Conservation (phyloP, 2,113 vertebrate species). For the Talpa occidentalis region DNA sequence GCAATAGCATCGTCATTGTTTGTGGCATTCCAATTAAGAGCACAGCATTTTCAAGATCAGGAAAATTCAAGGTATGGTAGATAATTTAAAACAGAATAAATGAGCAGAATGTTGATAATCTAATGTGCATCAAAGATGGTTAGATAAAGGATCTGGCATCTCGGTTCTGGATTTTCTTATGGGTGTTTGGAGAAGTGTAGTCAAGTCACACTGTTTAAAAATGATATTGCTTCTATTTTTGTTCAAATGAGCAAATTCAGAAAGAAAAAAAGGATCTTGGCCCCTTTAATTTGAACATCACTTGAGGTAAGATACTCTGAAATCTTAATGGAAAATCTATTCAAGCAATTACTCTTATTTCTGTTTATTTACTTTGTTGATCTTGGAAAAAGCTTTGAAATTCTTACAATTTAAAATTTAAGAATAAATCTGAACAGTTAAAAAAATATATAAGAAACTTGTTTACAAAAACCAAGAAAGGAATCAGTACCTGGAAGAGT, state of each 20-base stretch:
- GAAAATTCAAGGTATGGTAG: conserved; percentile 89
- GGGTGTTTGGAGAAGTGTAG: neutral
- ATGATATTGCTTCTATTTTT: neutral
- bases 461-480: neutral
- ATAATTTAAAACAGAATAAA: conserved; percentile 3
- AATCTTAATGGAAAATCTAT: neutral
- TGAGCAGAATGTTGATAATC: neutral
- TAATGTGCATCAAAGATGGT: neutral
- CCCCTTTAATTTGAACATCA: neutral
- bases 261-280: neutral
- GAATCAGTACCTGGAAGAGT: neutral
- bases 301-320: conserved; percentile 11
- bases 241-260: neutral
- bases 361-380: conserved; percentile 32
- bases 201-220: neutral
- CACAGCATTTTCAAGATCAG: conserved; percentile 89
- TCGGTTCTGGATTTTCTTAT: neutral
- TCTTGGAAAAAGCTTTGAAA: neutral
- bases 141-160: neutral
- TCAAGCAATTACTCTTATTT: conserved; percentile 43
- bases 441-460: neutral
- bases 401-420: neutral
- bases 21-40: conserved; percentile 89
- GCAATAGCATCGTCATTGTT: conserved; percentile 90
- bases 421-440: neutral